These are phyloP conservation scores for Drosophila putrida DNA, from an alignment of 2,888 invertebrate species.

Conservation along the genomic window DNA sequence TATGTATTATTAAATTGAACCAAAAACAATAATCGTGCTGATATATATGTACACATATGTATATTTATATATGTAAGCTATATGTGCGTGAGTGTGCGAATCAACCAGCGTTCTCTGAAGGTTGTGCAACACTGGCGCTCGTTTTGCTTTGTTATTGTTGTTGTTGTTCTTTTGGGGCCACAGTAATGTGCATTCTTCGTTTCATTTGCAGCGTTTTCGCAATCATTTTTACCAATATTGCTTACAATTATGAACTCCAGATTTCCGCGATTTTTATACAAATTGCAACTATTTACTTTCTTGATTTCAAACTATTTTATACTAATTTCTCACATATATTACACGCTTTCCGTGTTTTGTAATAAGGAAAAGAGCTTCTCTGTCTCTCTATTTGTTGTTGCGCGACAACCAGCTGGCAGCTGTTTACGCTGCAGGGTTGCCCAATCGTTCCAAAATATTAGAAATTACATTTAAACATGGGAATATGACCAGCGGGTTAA, in stretches of 20 bases:
- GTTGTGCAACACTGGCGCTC: conserved; percentile 68
- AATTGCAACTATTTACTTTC: neutral
- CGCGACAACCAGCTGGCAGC: conserved; percentile 66
- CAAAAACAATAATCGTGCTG: conserved; percentile 56
- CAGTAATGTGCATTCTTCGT: conserved; percentile 46
- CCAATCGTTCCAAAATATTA: conserved; percentile 32
- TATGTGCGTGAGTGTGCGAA: conserved; percentile 33
- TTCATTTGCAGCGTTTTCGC: conserved; percentile 60
- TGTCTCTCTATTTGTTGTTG: conserved; percentile 66
- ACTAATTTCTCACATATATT: conserved; percentile 31
- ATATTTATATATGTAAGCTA: conserved; percentile 13
- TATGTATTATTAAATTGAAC: conserved; percentile 59
- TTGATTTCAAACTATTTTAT: neutral
- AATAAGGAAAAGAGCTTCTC: conserved; percentile 57
- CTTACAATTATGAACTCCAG: conserved; percentile 24
- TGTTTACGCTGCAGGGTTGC: conserved; percentile 65
- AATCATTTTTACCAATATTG: conserved; percentile 58
- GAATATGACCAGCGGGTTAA: conserved; percentile 47
- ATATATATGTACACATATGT: conserved; percentile 6
- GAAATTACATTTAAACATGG: conserved; percentile 36
- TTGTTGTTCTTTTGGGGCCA: conserved; percentile 43
- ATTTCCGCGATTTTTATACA: neutral
- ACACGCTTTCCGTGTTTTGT: conserved; percentile 58
- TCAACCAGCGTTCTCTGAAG: conserved; percentile 30
- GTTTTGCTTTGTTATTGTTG: conserved; percentile 50